phyloP scores from a whole-genome alignment of 2,113 vertebrate species.

The Corapipo altera region DNA sequence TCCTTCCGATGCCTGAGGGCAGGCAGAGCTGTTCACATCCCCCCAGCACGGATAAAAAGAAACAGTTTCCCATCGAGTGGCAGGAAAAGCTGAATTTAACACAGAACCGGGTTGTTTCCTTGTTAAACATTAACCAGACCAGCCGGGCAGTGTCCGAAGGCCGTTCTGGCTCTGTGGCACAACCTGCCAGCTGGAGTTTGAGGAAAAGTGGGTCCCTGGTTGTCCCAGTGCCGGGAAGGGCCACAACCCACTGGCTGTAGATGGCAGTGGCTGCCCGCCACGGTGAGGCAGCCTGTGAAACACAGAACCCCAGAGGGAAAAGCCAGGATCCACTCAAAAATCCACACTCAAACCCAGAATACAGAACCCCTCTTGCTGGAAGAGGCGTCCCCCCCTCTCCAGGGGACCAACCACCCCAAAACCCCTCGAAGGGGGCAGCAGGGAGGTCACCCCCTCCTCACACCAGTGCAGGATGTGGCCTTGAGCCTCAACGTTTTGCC shows the following conservation, averaged over 20 bases:
- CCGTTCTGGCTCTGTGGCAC: accelerated
- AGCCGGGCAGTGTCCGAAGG: background rate
- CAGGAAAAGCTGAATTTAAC: background rate
- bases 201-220: background rate
- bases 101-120: background rate
- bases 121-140: background rate
- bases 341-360: background rate
- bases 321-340: background rate
- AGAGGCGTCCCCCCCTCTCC: background rate
- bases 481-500: accelerated
- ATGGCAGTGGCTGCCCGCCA: slow-evolving; percentile 11
- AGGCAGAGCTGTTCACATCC: accelerated
- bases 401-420: background rate
- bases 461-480: accelerated
- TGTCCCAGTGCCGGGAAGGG: background rate
- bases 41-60: background rate
- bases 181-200: background rate
- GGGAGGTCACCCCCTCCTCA: background rate
- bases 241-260: background rate
- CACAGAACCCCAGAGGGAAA: background rate
- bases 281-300: background rate
- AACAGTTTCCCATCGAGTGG: accelerated
- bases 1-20: accelerated
- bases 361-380: background rate
- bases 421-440: accelerated